Evolutionary conservation across 2,888 invertebrate genomes (phyloP).

Genomic region (Sinodicranocentrus sp.): DNA sequence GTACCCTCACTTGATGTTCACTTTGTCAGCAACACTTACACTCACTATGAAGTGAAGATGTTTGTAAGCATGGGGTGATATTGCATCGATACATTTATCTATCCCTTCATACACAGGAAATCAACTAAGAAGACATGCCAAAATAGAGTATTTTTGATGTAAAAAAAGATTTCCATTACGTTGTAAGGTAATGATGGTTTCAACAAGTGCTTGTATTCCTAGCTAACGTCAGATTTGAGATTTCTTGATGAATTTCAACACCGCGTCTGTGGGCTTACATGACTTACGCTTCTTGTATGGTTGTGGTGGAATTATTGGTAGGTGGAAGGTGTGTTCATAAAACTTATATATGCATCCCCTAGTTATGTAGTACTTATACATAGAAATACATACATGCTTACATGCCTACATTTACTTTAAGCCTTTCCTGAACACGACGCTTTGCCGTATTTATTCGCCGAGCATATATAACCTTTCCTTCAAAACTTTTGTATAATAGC

Average conservation of each 20-base stretch:
- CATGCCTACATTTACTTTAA: too few relatives aligned
- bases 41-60: not conserved
- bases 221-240: not conserved
- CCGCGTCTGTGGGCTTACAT: too few relatives aligned
- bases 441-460: too few relatives aligned
- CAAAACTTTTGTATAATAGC: too few relatives aligned
- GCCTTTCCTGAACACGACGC: too few relatives aligned
- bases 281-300: too few relatives aligned
- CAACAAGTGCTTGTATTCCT: not conserved
- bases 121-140: constrained; percentile 4
- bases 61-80: not conserved
- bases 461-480: too few relatives aligned
- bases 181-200: constrained; percentile 3
- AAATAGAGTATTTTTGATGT: constrained; percentile 9
- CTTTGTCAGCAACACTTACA: constrained; percentile 6
- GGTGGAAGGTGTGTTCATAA: too few relatives aligned
- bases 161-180: not conserved
- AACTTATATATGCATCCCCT: too few relatives aligned
- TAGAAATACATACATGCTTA: too few relatives aligned
- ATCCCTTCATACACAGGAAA: constrained; percentile 19
- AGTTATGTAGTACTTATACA: too few relatives aligned
- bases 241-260: constrained; percentile 5
- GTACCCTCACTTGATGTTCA: not conserved
- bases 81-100: constrained; percentile 12
- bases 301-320: too few relatives aligned